phyloP scores from a whole-genome alignment of 2,113 vertebrate genomes.

The Tenrec ecaudatus region DNA sequence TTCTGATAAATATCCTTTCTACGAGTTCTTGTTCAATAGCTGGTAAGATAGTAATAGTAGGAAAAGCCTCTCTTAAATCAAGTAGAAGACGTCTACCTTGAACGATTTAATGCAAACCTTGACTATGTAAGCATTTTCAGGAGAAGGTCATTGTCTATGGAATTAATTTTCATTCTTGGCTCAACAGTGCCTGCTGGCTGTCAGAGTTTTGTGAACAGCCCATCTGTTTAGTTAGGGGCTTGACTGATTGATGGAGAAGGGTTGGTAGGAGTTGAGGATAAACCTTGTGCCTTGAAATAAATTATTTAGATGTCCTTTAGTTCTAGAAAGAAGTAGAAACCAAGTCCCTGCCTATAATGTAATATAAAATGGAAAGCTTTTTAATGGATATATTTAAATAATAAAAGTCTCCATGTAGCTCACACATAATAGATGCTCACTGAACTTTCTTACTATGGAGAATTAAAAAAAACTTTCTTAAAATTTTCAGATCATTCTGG shows the following conservation, averaged over 20 bases:
- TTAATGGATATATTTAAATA: neutral
- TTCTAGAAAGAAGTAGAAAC: slow-evolving; percentile 54
- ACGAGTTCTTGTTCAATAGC: slow-evolving; percentile 8
- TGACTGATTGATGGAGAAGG: slow-evolving; percentile 66
- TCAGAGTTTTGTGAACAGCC: slow-evolving; percentile 61
- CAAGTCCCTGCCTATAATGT: slow-evolving; percentile 23
- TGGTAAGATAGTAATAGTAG: slow-evolving; percentile 22
- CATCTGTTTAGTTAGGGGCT: slow-evolving; percentile 66
- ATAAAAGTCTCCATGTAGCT: neutral
- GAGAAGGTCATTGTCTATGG: slow-evolving; percentile 74
- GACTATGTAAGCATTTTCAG: slow-evolving; percentile 73
- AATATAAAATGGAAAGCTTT: slow-evolving; percentile 22
- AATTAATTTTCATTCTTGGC: slow-evolving; percentile 79
- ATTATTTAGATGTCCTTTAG: slow-evolving; percentile 67
- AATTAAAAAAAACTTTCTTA: slow-evolving; percentile 5
- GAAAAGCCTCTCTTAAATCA: slow-evolving; percentile 66
- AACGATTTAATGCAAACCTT: slow-evolving; percentile 66
- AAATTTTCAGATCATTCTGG: slow-evolving; percentile 22
- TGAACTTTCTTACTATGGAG: slow-evolving; percentile 20
- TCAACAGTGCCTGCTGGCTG: slow-evolving; percentile 63
- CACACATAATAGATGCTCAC: slow-evolving; percentile 35
- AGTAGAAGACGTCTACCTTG: slow-evolving; percentile 35
- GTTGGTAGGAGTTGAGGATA: slow-evolving; percentile 51
- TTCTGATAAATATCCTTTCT: slow-evolving; percentile 26
- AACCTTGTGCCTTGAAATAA: slow-evolving; percentile 48